These are phyloP conservation scores for Sinodicranocentrus sp. DNA, from an alignment of 2,888 invertebrate genomes.

Conservation along the genomic window DNA sequence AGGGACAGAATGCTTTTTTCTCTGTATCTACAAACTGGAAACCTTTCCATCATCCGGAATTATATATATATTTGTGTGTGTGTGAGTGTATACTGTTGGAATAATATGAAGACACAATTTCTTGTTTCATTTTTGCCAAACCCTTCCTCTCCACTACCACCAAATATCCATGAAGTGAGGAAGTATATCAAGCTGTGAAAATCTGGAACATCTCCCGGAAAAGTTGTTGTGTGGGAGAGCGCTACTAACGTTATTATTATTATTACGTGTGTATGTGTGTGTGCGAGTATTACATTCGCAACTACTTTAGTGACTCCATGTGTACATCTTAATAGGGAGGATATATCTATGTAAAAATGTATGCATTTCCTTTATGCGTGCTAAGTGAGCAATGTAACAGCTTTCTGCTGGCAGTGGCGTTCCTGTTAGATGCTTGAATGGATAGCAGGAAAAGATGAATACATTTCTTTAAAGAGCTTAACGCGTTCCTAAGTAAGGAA, in stretches of 20 bases:
- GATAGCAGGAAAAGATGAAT: conserved; percentile 23
- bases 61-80: too few species aligned
- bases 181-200: conserved; percentile 21
- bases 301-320: too few species aligned
- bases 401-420: conserved; percentile 1
- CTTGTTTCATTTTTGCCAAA: conserved; percentile 24
- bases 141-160: not conserved
- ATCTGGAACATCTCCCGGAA: conserved; percentile 51
- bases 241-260: conserved; percentile 19
- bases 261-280: conserved; percentile 29
- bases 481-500: conserved; percentile 3
- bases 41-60: too few species aligned
- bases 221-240: conserved; percentile 20
- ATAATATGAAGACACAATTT: conserved; percentile 25
- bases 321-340: too few species aligned
- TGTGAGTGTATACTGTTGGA: too few species aligned
- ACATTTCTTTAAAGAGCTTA: conserved; percentile 4
- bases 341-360: too few species aligned
- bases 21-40: too few species aligned
- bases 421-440: conserved; percentile 9
- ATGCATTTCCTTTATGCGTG: conserved; percentile 6
- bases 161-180: not conserved
- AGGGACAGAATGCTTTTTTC: too few species aligned
- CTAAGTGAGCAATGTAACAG: conserved; percentile 14
- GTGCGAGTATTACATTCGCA: not conserved